phyloP scores from a whole-genome alignment of 2,888 invertebrate species.

The Creontiades dilutus region DNA sequence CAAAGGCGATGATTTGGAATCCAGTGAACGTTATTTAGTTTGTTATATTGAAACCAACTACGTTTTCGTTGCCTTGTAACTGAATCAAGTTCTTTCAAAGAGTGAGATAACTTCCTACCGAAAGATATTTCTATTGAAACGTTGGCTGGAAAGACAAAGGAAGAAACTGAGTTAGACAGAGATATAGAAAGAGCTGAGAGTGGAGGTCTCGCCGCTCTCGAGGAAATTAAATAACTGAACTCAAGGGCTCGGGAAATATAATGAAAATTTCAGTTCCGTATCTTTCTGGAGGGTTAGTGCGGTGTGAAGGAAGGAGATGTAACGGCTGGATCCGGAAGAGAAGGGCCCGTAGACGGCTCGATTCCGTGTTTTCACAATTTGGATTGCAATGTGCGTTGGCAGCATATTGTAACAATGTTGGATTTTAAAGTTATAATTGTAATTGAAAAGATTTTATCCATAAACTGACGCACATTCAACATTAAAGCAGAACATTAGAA shows the following conservation, averaged over 20 bases:
- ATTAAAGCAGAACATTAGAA: too few relatives aligned
- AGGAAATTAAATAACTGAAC: slow-evolving; percentile 60
- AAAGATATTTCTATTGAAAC: slow-evolving; percentile 62
- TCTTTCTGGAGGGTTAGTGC: neutral
- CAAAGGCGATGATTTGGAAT: too few relatives aligned
- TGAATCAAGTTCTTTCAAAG: slow-evolving; percentile 35
- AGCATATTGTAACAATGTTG: too few relatives aligned
- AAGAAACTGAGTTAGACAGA: neutral
- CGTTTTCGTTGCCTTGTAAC: neutral
- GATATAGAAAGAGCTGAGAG: neutral
- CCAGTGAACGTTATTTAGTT: too few relatives aligned
- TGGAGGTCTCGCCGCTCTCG: neutral
- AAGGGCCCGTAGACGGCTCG: neutral
- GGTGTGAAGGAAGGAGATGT: neutral
- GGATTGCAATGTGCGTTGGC: too few relatives aligned
- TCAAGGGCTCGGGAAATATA: slow-evolving; percentile 49
- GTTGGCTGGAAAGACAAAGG: neutral
- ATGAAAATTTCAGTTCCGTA: slow-evolving; percentile 54
- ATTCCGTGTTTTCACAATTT: neutral
- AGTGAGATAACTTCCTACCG: neutral
- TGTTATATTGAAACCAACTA: slow-evolving; percentile 7
- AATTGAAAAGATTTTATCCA: too few relatives aligned
- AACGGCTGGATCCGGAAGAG: neutral
- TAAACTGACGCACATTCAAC: too few relatives aligned
- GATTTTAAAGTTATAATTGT: too few relatives aligned